phyloP scores from a whole-genome alignment of 1,140 invertebrate species.

The Acyrthosiphon pisum region DNA sequence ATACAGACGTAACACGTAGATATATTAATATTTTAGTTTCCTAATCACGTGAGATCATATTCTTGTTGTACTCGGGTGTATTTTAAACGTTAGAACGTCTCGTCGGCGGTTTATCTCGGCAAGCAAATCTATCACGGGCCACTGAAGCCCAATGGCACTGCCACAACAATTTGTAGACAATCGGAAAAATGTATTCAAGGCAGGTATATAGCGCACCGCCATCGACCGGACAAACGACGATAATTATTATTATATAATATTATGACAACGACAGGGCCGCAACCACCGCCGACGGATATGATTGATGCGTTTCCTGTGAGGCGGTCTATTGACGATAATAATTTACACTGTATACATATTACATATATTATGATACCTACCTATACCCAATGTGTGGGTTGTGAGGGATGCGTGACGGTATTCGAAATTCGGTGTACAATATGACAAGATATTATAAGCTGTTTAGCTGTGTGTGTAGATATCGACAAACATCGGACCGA shows the following conservation, averaged over 20 bases:
- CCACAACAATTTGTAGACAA: not conserved
- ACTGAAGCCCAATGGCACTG: not conserved
- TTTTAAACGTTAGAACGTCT: not conserved
- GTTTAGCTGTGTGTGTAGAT: not conserved
- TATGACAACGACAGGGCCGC: not conserved
- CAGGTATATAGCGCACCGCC: not conserved
- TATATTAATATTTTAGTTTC: conserved; percentile 10
- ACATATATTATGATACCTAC: not conserved
- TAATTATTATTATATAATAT: conserved; percentile 19
- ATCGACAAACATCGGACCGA: not conserved
- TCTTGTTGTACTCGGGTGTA: not conserved
- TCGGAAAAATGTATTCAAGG: conserved; percentile 4
- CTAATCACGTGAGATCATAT: not conserved
- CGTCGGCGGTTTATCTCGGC: not conserved
- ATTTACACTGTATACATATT: conserved; percentile 2
- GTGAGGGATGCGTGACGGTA: not conserved
- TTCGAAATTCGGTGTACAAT: not conserved
- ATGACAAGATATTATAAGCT: not conserved
- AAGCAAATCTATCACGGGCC: not conserved
- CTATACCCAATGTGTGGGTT: not conserved
- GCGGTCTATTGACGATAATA: not conserved
- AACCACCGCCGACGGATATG: not conserved
- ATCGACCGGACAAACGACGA: not conserved
- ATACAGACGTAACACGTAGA: not conserved
- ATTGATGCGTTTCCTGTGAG: conserved; percentile 21